A percentile compares a stretch with the other conserved stretches of the same genome.
These are phyloP conservation scores for Hemibagrus guttatus DNA, from an alignment of 2,797 vertebrate species.

Conservation along the genomic window DNA sequence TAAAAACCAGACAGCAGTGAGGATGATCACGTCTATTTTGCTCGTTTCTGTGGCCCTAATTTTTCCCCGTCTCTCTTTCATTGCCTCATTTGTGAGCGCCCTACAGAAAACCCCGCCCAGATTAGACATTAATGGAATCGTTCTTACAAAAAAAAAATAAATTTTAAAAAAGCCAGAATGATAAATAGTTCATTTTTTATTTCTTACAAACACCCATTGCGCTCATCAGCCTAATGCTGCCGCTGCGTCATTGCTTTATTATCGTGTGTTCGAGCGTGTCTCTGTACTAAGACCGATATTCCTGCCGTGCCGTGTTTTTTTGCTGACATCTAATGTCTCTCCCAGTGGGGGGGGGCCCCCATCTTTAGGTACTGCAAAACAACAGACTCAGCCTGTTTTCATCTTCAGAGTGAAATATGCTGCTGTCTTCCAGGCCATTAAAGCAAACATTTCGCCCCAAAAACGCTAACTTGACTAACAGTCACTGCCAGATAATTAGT, in stretches of 20 bases:
- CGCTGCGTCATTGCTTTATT: slow-evolving; percentile 31
- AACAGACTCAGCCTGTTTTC: slow-evolving; percentile 47
- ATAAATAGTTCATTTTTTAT: slow-evolving; percentile 64
- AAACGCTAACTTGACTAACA: slow-evolving; percentile 16
- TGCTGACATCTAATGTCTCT: slow-evolving; percentile 48
- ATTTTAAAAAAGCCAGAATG: slow-evolving; percentile 45
- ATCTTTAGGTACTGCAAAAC: slow-evolving; percentile 42
- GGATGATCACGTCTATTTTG: slow-evolving; percentile 60
- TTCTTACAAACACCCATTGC: slow-evolving; percentile 52
- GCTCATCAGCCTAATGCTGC: slow-evolving; percentile 29
- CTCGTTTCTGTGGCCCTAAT: slow-evolving; percentile 57
- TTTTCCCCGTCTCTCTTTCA: slow-evolving; percentile 47
- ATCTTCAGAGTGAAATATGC: slow-evolving; percentile 21
- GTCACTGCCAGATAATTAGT: not conserved
- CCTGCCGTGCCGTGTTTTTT: not conserved
- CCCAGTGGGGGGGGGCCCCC: slow-evolving; percentile 9
- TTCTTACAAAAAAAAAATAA: slow-evolving; percentile 41
- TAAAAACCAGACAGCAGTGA: not conserved
- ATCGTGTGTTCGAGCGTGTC: slow-evolving; percentile 25
- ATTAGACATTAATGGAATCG: slow-evolving; percentile 68
- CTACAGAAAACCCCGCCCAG: slow-evolving; percentile 65
- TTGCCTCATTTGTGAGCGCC: slow-evolving; percentile 55
- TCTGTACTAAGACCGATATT: slow-evolving; percentile 42
- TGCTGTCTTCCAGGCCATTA: slow-evolving; percentile 29
- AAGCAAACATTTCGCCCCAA: not conserved